Evolutionary conservation across 1,140 invertebrate species (phyloP).

Genomic region (Scaptomyza montana): DNA sequence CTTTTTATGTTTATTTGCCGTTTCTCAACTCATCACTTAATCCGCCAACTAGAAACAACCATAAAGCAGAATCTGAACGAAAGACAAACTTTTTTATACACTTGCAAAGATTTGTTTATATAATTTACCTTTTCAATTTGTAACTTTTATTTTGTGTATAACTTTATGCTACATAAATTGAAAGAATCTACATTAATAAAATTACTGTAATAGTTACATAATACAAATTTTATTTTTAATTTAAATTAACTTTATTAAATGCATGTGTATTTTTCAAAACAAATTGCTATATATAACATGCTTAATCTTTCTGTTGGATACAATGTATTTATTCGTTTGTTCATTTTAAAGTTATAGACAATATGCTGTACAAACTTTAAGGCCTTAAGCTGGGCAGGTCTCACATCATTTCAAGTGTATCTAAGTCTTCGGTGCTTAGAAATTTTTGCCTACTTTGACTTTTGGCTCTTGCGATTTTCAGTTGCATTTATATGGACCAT

Average conservation of each 20-base stretch:
- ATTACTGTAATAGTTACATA: no score
- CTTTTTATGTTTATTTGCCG: conserved; percentile 29
- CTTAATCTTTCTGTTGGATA: no score
- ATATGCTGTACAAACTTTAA: no score
- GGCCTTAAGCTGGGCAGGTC: no score
- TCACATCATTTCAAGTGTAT: not conserved
- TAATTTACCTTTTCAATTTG: not conserved
- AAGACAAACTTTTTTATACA: conserved; percentile 37
- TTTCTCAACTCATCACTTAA: conserved; percentile 63
- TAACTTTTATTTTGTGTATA: no score
- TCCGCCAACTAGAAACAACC: conserved; percentile 56
- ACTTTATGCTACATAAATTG: not conserved
- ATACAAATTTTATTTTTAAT: not conserved
- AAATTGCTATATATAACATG: no score
- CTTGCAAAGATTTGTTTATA: conserved; percentile 1
- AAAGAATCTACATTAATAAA: not conserved
- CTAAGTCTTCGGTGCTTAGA: not conserved
- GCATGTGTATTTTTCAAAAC: no score
- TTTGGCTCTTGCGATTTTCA: conserved; percentile 28
- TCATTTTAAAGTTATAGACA: no score
- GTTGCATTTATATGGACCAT: conserved; percentile 48
- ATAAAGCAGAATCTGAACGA: conserved; percentile 31
- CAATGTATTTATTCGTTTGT: no score
- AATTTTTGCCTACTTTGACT: conserved; percentile 1
- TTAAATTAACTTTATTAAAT: not conserved